These are phyloP conservation scores for Erythrolamprus reginae DNA, from an alignment of 2,113 vertebrate species.

Conservation along the genomic window DNA sequence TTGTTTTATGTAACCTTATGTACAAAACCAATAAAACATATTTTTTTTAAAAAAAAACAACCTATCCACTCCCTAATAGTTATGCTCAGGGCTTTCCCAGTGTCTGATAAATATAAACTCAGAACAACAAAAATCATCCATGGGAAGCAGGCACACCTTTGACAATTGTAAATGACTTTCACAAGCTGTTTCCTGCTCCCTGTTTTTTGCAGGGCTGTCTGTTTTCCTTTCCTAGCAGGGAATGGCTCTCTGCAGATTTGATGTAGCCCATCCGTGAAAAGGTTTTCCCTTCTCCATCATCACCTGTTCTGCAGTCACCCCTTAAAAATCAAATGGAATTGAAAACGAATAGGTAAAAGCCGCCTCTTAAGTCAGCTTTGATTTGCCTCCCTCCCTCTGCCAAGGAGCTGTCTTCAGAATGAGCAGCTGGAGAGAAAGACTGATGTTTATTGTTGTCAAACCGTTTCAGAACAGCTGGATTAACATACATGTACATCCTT, in stretches of 20 bases:
- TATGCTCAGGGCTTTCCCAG: neutral
- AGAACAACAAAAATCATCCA: conserved; percentile 12
- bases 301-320: conserved; percentile 18
- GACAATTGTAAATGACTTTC: conserved; percentile 55
- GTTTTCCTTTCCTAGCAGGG: conserved; percentile 64
- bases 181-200: conserved; percentile 67
- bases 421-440: conserved; percentile 51
- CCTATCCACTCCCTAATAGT: conserved; percentile 10
- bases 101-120: neutral
- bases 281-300: conserved; percentile 50
- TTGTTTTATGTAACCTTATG: too few relatives aligned
- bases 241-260: conserved; percentile 56
- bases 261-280: conserved; percentile 28
- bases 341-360: conserved; percentile 28
- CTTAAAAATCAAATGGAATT: conserved; percentile 20
- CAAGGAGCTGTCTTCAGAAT: conserved; percentile 71
- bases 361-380: conserved; percentile 63
- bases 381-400: conserved; percentile 29
- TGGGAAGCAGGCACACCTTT: conserved; percentile 34
- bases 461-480: conserved; percentile 54
- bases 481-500: conserved; percentile 23
- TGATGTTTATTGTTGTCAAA: conserved; percentile 72
- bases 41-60: too few relatives aligned
- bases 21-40: too few relatives aligned
- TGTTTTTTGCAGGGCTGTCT: conserved; percentile 58